Evolutionary conservation across 2,113 vertebrate genomes (phyloP).

Genomic region (Microcebus lehilahytsara): DNA sequence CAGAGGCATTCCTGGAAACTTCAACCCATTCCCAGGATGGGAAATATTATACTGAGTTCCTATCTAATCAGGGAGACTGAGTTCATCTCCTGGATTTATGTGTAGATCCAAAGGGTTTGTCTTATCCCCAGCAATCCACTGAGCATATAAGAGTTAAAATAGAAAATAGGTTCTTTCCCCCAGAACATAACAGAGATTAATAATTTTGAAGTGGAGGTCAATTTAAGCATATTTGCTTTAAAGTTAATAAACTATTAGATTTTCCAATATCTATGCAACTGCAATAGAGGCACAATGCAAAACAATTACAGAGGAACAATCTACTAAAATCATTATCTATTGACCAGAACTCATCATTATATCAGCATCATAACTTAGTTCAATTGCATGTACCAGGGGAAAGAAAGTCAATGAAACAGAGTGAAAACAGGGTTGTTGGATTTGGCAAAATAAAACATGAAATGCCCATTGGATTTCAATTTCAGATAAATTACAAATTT

Average conservation of each 20-base stretch:
- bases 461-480: not conserved
- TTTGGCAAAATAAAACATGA: conserved; percentile 5
- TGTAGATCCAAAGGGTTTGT: not conserved
- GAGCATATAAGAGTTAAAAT: not conserved
- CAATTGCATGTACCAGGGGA: not conserved
- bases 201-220: not conserved
- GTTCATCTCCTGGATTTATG: not conserved
- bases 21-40: not conserved
- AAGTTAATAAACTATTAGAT: not conserved
- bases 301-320: not conserved
- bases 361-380: not conserved
- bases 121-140: not conserved
- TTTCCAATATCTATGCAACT: not conserved
- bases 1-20: not conserved
- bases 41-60: not conserved
- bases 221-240: conserved; percentile 14
- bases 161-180: not conserved
- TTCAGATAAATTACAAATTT: not conserved
- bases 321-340: not conserved
- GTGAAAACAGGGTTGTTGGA: not conserved
- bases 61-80: not conserved
- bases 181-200: not conserved
- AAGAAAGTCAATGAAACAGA: not conserved
- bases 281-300: not conserved
- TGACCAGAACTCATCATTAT: not conserved